Base-by-base conservation (phyloP, 2,113 vertebrate species). In the Anseranas semipalmata region DNA sequence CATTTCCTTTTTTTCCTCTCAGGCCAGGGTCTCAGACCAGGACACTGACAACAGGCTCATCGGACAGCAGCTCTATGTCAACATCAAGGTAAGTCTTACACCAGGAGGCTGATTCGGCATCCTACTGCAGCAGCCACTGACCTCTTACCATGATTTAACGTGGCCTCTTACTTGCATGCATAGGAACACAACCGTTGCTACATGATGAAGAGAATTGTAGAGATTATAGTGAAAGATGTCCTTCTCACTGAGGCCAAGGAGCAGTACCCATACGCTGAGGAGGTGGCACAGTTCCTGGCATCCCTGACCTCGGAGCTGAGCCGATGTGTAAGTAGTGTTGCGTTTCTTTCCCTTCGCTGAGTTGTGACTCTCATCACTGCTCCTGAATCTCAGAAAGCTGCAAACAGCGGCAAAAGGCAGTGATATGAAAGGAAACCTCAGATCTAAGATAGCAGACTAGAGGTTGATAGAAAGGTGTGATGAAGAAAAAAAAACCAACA, bases 161-260 rank as follows among this genome's bases (percentile, higher is more conserved):
- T 25, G 30, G 89, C 8, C 30, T 55, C 68, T 46, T 46, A 74
- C 24, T 77, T 85, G 35, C 19, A 9, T 30, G 28, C 74, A 3
- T 20, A 99, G 98, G 74, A 71, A 39, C 96, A 45, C 35, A 96
- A 97, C 32, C 97, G 10, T 58, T 99, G 98, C 96, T 99, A 98
- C 37, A 27, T 98, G 95, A 98, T 98, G 96, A 98, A 98, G 81
- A 98, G 96, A 46, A 96, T 98, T 81, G 94, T 96, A 20, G 97
- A 98, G 56, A 95, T 97, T 3, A 71, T 98, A 56, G 72, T 98
- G 55, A 63, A 93, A 58, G 96, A 98, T 21, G 97, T 98, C 35
- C 96, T 99, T 15, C 32, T 95, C 8, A 96, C 95, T 1, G 8
- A 80, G 4, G 60, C 46, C 7, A 91, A 96, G 50, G 71, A 74